Conservation (phyloP, 2,888 invertebrate species). For the Acronicta aceris region DNA sequence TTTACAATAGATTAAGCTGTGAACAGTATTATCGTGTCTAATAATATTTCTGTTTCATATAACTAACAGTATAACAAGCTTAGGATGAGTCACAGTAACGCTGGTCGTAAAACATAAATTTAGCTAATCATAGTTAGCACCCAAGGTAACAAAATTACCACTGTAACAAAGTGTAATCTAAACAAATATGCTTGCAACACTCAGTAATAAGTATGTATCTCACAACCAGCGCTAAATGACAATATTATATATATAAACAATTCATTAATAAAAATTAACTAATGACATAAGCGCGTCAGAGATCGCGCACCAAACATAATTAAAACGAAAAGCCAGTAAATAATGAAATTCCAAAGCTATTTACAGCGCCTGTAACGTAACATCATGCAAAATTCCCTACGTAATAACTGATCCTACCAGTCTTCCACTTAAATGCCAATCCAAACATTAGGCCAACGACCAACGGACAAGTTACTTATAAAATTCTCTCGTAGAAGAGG, state of each 20-base stretch:
- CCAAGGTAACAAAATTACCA: constrained; percentile 45
- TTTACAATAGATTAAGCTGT: constrained; percentile 25
- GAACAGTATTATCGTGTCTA: constrained; percentile 29
- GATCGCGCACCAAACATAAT: constrained; percentile 45
- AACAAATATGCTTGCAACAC: constrained; percentile 10
- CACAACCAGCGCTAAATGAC: constrained; percentile 42
- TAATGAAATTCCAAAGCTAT: constrained; percentile 67
- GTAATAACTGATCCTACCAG: constrained; percentile 66
- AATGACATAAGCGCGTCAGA: constrained; percentile 37
- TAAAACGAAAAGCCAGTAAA: constrained; percentile 52
- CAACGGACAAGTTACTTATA: constrained; percentile 81
- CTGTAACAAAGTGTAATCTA: constrained; percentile 39
- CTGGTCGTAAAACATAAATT: constrained; percentile 36
- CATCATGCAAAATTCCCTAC: constrained; percentile 57
- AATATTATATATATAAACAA: constrained; percentile 57
- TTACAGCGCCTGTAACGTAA: constrained; percentile 68
- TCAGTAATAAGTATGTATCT: constrained; percentile 2
- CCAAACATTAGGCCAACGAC: constrained; percentile 62
- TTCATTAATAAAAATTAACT: constrained; percentile 48
- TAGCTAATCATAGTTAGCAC: constrained; percentile 31
- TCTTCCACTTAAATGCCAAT: constrained; percentile 83
- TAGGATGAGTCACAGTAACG: constrained; percentile 41
- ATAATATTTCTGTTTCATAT: constrained; percentile 45
- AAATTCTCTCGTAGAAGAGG: constrained; percentile 98
- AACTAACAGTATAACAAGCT: constrained; percentile 49